Base-by-base conservation (phyloP, 92 coral and sea anemone genomes). In the Montipora capitata region DNA sequence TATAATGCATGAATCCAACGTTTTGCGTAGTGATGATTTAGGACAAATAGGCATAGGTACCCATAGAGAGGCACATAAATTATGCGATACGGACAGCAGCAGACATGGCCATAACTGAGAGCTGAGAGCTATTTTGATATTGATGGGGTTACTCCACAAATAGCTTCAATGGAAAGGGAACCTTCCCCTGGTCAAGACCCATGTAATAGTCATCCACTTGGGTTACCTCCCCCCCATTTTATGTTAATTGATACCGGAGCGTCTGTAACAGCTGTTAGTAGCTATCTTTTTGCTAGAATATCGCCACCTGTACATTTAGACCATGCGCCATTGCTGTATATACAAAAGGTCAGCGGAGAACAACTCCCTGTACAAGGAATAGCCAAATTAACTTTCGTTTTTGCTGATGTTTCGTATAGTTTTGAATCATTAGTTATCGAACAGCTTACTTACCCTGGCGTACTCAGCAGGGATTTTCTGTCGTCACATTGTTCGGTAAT, bases 281-380 rank as follows among this genome's bases (percentile, higher is more conserved):
- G 52, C 52, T 5, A 9, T 9, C 52, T 48, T 48, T 48, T 2
- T 48, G 52, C 52, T 1, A 54, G 7, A 11, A 10, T 73, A 13
- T 74, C 84, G 0, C 68, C 74, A 0, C 14, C 62, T 1, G 74
- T 71, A 2, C 79, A 64, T 2, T 40, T 78, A 0, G 7, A 48
- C 2, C 58, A 89, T 4, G 39, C 71, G 7, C 3, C 43, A 4
- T 10, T 45, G 2, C 77, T 49, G 0, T 35, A 62, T 4, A 49
- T 93, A 5, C 62, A 77, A 16, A 84, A 91, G 4, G 93, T 93
- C n/a, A 93, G 88, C 75, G 91, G 96, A 48, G 52, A 48, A 48
- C 52, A 48, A 5, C 52, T 48, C 10, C 52, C 52, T 48, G 52
- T 48, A 48, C 7, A 48, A 48, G 52, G 7, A 9, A 48, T 48